Percentiles rank a stretch among this genome's conserved stretches.
These are phyloP conservation scores for Alexandromys fortis DNA, from an alignment of 2,113 vertebrate species.

Conservation along the genomic window DNA sequence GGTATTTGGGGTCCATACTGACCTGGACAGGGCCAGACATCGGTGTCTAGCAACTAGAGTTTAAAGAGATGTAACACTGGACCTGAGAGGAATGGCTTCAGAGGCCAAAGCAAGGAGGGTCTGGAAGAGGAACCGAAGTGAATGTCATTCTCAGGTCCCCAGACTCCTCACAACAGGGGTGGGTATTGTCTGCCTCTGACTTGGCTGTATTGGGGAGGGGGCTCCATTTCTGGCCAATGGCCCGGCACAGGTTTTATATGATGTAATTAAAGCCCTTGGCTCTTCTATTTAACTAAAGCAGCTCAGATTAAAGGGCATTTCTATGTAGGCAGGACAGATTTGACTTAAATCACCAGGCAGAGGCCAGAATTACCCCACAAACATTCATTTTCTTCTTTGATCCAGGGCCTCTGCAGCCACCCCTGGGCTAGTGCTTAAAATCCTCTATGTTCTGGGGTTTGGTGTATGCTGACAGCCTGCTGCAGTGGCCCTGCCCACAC, in stretches of 20 bases:
- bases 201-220: not conserved
- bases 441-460: accelerated
- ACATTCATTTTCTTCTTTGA: not conserved
- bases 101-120: not conserved
- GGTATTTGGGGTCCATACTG: not conserved
- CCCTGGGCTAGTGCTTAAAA: too few species aligned
- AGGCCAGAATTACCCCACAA: not conserved
- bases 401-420: not conserved
- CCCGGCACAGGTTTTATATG: not conserved
- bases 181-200: not conserved
- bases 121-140: too few species aligned
- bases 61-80: not conserved
- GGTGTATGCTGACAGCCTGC: not conserved
- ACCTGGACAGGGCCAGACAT: too few species aligned
- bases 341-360: not conserved
- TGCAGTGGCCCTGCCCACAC: not conserved
- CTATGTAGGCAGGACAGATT: not conserved
- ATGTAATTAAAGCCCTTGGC: not conserved
- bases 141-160: not conserved
- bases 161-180: not conserved
- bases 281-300: not conserved
- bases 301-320: not conserved
- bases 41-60: too few species aligned
- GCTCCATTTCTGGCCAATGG: not conserved
- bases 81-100: not conserved